Evolutionary conservation across 2,113 vertebrate species (phyloP), one percentile per base, ranked within the genome.

Genomic region (Lophura nycthemera): DNA sequence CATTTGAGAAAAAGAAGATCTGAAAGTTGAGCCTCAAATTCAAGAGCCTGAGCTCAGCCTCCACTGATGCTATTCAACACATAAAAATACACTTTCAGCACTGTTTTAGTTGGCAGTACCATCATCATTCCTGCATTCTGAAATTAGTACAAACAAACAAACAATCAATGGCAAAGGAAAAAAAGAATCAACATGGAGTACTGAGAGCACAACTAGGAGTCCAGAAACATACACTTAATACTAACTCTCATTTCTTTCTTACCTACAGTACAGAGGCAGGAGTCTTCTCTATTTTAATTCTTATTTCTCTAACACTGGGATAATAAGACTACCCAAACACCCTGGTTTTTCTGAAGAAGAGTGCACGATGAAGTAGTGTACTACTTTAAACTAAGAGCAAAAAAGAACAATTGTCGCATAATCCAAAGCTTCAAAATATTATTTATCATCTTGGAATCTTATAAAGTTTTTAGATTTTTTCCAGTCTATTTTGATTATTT

Each of bases 71-170:
- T 43, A 56, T 0, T 27, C 48, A 81, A n/a, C 32, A 71, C 65
- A 86, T 50, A 74, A 88, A 86, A 88, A 50, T 47, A 56, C 12
- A 20, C 45, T 67, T 84, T 43, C 73, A 86, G 52, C 13, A 38
- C 22, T 75, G 13, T 78, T 93, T 83, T 60, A 81, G 17, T 64
- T 81, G 34, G 38, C 56, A 83, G 56, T 38, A 88, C 47, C 30
- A 59, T 32, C 14, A 57, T n/a, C 8, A 60, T 73, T 86, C 56
- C 43, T 57, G 19, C 2, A 50, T 29, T 72, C 38, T 66, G 52
- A 71, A 91, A 90, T 71, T 20, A 80, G 50, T 24, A 60, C 22
- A 60, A 88, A 77, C 8, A 92, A 71, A 10, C 56, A 95, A 93
- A 80, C 1, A 1, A 50, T 30, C 47, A 67, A 10, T 64, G 16